Conservation (phyloP, 1,140 invertebrate genomes). For the Pogonomyrmex barbatus region DNA sequence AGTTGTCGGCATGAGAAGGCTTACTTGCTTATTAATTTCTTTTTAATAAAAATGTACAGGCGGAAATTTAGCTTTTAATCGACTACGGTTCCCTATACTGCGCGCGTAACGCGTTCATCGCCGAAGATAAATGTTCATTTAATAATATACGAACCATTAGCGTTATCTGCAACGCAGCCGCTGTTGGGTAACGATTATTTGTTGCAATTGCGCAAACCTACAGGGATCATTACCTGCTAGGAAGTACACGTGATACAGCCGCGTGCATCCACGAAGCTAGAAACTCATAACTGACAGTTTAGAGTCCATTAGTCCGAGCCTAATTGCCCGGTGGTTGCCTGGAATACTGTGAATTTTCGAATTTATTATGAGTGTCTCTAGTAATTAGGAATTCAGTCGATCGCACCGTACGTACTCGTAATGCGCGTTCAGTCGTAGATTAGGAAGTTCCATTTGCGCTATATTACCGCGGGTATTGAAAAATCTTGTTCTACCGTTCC, state of each 20-base stretch:
- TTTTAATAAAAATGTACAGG: not conserved
- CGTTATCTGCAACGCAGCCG: conserved; percentile 24
- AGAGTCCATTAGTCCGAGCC: conserved; percentile 67
- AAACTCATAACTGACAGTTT: conserved; percentile 68
- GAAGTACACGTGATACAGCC: conserved; percentile 47
- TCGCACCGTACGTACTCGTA: not conserved
- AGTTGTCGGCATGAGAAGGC: not conserved
- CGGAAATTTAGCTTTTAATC: not conserved
- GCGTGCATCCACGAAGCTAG: conserved; percentile 31
- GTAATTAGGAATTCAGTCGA: conserved; percentile 45
- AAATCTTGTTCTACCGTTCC: not conserved
- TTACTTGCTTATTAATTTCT: not conserved
- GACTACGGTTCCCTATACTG: not conserved
- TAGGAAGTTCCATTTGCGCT: conserved; percentile 1
- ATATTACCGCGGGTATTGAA: not conserved
- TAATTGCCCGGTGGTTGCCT: conserved; percentile 60
- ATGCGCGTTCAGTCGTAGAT: conserved; percentile 1
- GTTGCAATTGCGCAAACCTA: conserved; percentile 61
- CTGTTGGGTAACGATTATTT: conserved; percentile 59
- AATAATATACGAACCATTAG: conserved; percentile 39
- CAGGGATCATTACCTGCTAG: conserved; percentile 55
- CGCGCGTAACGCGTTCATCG: not conserved
- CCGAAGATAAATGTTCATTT: conserved; percentile 22
- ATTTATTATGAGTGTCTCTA: conserved; percentile 47
- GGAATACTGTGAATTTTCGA: conserved; percentile 48